Evolutionary conservation across 2,113 vertebrate genomes (phyloP), one percentile per base, ranked within the genome.

Genomic region (Chauna torquata): DNA sequence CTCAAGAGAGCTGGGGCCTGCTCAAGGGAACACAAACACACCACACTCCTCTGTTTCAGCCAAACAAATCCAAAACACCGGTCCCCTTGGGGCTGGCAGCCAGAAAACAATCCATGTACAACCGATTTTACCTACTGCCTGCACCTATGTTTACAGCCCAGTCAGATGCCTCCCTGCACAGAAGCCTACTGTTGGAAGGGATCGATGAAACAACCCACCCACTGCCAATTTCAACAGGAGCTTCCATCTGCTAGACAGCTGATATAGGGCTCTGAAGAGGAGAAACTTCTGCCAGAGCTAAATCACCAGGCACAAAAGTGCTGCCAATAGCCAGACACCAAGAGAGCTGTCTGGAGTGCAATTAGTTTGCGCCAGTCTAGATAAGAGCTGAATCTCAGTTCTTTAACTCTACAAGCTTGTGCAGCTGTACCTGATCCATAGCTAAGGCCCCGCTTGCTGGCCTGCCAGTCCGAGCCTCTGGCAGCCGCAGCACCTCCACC

Each of bases 241-340:
- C 42, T 82, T 40, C 74, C 76, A 87, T 47, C 86, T 78, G 90
- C 55, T 22, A 40, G 59, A 55, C 57, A 88, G 40, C 54, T 17
- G 24, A 93, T 25, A 40, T 1, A 45, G 23, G 25, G 52, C 50
- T 92, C 88, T 2, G 3, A 44, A 71, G 52, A 76, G 38, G 17
- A 90, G 22, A 77, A 42, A 15, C 66, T 90, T 90, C 81, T 82
- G 79, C 58, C 71, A 90, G 72, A 81, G 59, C 72, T 65, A 55
- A 27, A 75, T 75, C 88, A 88, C 50, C 2, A 2, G 49, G 71
- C 54, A 11, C 9, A 2, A 36, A 70, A 92, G 47, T 1, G 0
- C 50, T 90, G 68, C 82, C 80, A 61, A n/a, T 0, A 50, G 34
- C 55, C 59, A 78, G 50, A 69, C 75, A 93, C 28, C 2, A 0